A percentile compares a stretch with the other conserved stretches of the same genome.
phyloP scores from a whole-genome alignment of 2,888 invertebrate species.

The Drosophila quinaria region DNA sequence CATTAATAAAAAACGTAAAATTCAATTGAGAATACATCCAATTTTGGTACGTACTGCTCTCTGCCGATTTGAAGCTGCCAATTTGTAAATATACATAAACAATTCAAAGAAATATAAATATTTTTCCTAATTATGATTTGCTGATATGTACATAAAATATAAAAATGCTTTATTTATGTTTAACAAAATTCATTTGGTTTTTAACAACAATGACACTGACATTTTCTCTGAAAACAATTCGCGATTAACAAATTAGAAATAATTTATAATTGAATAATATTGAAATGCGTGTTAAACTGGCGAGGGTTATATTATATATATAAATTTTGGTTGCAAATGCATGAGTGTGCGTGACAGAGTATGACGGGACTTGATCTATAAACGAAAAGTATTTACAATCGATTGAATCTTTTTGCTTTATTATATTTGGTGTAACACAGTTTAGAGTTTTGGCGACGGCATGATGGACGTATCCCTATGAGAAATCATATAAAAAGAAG shows the following conservation, averaged over 20 bases:
- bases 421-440: constrained; percentile 65
- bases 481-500: constrained; percentile 79
- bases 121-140: constrained; percentile 35
- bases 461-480: constrained; percentile 81
- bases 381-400: constrained; percentile 67
- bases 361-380: constrained; percentile 60
- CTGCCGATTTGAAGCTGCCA: constrained; percentile 68
- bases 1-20: constrained; percentile 49
- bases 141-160: constrained; percentile 56
- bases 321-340: constrained; percentile 34
- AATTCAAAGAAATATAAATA: constrained; percentile 33
- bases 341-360: constrained; percentile 38
- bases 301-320: constrained; percentile 32
- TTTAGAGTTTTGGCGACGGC: constrained; percentile 84
- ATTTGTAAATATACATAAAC: constrained; percentile 34
- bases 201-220: constrained; percentile 65
- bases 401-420: constrained; percentile 30
- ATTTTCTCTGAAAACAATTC: constrained; percentile 47
- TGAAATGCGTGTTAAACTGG: constrained; percentile 40
- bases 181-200: constrained; percentile 56
- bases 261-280: constrained; percentile 28
- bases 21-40: constrained; percentile 34
- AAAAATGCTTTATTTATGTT: constrained; percentile 55
- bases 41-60: constrained; percentile 62
- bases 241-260: constrained; percentile 36